Percentiles rank a stretch among this genome's conserved stretches.
phyloP scores from a whole-genome alignment of 2,888 invertebrate genomes.

The Nasonovia ribisnigri region DNA sequence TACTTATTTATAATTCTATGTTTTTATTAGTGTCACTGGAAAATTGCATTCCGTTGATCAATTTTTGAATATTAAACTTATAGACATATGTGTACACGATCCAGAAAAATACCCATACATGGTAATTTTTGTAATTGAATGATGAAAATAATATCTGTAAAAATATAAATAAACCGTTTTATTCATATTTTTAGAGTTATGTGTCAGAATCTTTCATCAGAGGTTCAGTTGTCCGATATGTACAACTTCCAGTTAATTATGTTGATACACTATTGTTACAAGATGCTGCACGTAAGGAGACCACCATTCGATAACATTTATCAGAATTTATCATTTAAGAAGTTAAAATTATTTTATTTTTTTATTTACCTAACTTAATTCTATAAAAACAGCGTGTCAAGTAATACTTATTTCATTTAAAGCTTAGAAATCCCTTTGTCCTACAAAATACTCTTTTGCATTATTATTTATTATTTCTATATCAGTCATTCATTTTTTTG shows the following conservation, averaged over 20 bases:
- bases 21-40: constrained; percentile 90
- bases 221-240: constrained; percentile 97
- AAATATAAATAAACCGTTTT: neutral
- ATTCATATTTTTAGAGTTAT: constrained; percentile 72
- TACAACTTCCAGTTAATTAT: constrained; percentile 98
- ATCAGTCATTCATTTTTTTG: neutral
- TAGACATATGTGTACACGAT: constrained; percentile 82
- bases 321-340: neutral
- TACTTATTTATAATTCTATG: neutral
- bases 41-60: constrained; percentile 99
- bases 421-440: neutral
- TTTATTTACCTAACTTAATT: neutral
- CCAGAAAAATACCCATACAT: neutral
- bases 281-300: constrained; percentile 88
- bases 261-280: constrained; percentile 98
- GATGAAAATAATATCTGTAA: too few relatives aligned
- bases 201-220: constrained; percentile 98
- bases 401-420: neutral
- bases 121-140: neutral
- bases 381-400: neutral
- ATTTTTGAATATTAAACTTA: constrained; percentile 97
- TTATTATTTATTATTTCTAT: neutral
- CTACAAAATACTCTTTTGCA: neutral
- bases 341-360: neutral
- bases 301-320: neutral